A percentile compares a stretch with the other conserved stretches of the same genome.
phyloP scores from a whole-genome alignment of 1,140 invertebrate species.

The Scaptomyza montana region DNA sequence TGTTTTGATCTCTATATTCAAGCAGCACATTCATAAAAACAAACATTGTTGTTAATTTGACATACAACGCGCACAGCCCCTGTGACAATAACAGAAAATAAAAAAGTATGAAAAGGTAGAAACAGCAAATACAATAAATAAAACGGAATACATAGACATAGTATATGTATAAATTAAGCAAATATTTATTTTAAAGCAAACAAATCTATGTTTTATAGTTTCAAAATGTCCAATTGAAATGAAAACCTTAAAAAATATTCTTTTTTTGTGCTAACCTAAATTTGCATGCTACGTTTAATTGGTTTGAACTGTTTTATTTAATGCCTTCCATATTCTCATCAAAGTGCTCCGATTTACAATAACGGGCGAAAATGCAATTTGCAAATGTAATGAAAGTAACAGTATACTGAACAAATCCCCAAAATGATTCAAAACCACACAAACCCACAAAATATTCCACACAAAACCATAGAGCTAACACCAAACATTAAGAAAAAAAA shows the following conservation, averaged over 20 bases:
- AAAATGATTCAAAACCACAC: not conserved
- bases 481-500: not conserved
- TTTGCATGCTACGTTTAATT: not conserved
- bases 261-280: no score
- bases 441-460: not conserved
- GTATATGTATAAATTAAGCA: not conserved
- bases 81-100: constrained; percentile 31
- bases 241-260: no score
- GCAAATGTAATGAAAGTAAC: constrained; percentile 73
- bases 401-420: constrained; percentile 17
- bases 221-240: not conserved
- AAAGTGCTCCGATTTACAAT: constrained; percentile 11
- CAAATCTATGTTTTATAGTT: not conserved
- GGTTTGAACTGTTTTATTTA: not conserved
- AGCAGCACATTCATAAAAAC: constrained; percentile 26
- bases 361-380: constrained; percentile 70
- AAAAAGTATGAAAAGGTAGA: constrained; percentile 12
- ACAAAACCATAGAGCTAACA: constrained; percentile 2
- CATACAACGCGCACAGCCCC: constrained; percentile 60
- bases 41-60: constrained; percentile 63
- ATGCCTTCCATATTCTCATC: constrained; percentile 10
- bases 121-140: constrained; percentile 8
- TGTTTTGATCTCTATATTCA: not conserved
- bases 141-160: constrained; percentile 20
- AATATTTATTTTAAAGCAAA: not conserved